Percentiles rank a stretch among this genome's conserved stretches.
phyloP scores from a whole-genome alignment of 2,113 vertebrate species.

The Pseudopodoces humilis region DNA sequence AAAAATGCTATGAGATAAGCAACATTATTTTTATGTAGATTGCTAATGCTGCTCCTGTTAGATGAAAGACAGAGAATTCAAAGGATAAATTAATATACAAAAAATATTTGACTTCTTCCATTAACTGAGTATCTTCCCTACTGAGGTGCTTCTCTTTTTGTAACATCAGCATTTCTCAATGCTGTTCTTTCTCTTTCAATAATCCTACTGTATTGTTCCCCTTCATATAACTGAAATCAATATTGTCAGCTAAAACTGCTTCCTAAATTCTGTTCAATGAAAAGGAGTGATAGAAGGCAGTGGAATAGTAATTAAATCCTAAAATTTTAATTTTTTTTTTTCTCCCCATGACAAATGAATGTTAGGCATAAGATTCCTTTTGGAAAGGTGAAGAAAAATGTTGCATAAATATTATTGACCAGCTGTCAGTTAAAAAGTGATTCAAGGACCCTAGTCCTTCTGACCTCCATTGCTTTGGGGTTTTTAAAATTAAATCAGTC shows the following conservation, averaged over 20 bases:
- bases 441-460: neutral
- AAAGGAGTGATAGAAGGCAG: neutral
- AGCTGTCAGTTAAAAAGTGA: neutral
- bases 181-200: neutral
- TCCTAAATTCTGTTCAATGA: neutral
- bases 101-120: neutral
- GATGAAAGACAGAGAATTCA: neutral
- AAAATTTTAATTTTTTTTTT: neutral
- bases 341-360: neutral
- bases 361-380: neutral
- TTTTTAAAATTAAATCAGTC: neutral
- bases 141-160: neutral
- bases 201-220: neutral
- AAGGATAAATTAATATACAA: neutral
- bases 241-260: neutral
- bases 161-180: neutral
- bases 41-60: neutral
- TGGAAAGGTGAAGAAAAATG: neutral
- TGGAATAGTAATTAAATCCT: neutral
- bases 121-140: neutral
- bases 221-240: neutral
- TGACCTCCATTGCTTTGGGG: rapidly evolving
- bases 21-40: neutral
- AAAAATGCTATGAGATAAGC: neutral
- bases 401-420: neutral